phyloP scores from a whole-genome alignment of 2,888 invertebrate species.

The Glaucopsyche alexis region DNA sequence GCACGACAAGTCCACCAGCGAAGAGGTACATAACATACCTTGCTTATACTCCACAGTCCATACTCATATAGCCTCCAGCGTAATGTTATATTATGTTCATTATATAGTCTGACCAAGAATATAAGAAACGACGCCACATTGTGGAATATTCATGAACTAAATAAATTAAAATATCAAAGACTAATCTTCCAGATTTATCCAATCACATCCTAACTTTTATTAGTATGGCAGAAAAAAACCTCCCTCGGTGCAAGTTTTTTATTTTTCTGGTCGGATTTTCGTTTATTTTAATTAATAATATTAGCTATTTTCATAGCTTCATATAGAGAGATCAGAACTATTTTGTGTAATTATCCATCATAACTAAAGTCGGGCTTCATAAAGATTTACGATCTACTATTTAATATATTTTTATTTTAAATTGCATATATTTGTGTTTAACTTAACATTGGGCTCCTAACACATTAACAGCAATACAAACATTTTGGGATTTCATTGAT shows the following conservation, averaged over 20 bases:
- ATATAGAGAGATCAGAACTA: conserved; percentile 24
- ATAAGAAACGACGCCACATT: background rate
- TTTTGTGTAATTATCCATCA: conserved; percentile 29
- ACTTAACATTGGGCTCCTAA: conserved; percentile 40
- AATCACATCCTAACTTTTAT: too few species aligned
- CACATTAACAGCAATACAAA: conserved; percentile 15
- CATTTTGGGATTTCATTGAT: conserved; percentile 14
- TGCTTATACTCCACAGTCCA: background rate
- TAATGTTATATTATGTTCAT: background rate
- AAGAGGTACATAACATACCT: conserved; percentile 85
- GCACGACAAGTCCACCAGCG: conserved; percentile 95
- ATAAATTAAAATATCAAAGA: too few species aligned
- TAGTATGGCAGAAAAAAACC: background rate
- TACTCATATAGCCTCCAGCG: background rate
- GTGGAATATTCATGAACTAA: too few species aligned
- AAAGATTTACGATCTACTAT: background rate
- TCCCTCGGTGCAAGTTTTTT: background rate
- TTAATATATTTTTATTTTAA: conserved; percentile 30
- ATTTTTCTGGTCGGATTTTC: background rate
- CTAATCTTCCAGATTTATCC: too few species aligned
- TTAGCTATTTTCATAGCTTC: conserved; percentile 6
- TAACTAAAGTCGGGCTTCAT: conserved; percentile 38
- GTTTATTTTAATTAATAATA: background rate
- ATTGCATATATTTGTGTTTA: conserved; percentile 38
- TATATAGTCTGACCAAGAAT: background rate